phyloP scores from a whole-genome alignment of 2,797 vertebrate species.

The Pseudomugil tenellus region DNA sequence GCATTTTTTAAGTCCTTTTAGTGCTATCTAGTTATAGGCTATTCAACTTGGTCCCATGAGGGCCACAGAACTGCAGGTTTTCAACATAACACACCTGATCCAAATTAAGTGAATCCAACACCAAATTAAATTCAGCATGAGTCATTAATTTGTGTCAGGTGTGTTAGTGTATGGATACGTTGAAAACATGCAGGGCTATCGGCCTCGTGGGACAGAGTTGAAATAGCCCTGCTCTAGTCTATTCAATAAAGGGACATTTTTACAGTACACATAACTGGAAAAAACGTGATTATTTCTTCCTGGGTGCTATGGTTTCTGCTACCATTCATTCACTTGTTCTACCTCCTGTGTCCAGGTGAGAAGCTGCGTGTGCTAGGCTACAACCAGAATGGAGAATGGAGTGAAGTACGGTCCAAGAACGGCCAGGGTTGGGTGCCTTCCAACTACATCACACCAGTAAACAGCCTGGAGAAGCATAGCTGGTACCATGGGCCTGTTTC shows the following conservation, averaged over 20 bases:
- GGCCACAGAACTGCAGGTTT: no score
- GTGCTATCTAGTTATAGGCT: neutral
- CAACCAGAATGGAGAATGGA: conserved; percentile 99
- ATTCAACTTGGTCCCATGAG: no score
- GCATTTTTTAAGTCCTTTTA: neutral
- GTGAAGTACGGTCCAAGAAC: conserved; percentile 97
- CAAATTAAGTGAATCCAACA: no score
- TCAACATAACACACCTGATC: no score
- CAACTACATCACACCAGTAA: conserved; percentile 99
- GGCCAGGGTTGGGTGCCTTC: conserved; percentile 99
- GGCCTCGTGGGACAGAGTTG: no score
- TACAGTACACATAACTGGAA: neutral
- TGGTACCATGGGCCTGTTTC: conserved; percentile 99
- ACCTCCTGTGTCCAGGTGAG: conserved; percentile 84
- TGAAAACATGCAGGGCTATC: no score
- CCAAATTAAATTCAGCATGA: no score
- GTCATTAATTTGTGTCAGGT: no score
- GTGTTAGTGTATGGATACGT: no score
- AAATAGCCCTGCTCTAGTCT: no score
- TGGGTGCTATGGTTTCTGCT: neutral
- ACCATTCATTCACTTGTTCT: neutral
- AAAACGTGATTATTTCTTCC: neutral
- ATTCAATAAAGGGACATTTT: neutral
- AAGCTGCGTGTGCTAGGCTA: conserved; percentile 97
- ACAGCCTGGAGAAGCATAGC: conserved; percentile 98